A percentile compares a stretch with the other conserved stretches of the same genome.
Conservation (phyloP, 2,888 invertebrate genomes). For the Platypus cylindrus region DNA sequence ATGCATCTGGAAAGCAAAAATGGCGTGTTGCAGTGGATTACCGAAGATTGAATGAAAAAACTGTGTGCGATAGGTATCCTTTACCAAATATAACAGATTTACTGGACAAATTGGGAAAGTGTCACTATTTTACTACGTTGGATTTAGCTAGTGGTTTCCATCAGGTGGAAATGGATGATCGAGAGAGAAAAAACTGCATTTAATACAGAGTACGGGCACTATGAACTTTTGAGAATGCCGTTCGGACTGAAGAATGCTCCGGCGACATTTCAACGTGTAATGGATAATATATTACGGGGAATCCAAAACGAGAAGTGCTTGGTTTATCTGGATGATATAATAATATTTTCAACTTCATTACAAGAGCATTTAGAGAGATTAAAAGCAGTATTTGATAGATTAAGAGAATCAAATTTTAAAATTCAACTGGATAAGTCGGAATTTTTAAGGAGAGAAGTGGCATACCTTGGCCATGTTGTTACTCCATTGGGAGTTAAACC, state of each 20-base stretch:
- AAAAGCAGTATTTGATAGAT: constrained; percentile 12
- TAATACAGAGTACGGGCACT: constrained; percentile 18
- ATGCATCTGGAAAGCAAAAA: background rate
- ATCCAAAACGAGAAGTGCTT: constrained; percentile 17
- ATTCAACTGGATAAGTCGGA: constrained; percentile 16
- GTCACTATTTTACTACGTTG: constrained; percentile 20
- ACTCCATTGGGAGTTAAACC: constrained; percentile 13
- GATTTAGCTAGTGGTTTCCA: constrained; percentile 21
- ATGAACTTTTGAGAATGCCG: constrained; percentile 21
- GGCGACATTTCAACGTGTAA: constrained; percentile 20
- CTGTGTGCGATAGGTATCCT: constrained; percentile 23
- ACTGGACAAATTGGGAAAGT: constrained; percentile 23
- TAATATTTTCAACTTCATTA: constrained; percentile 21
- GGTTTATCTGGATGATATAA: constrained; percentile 11
- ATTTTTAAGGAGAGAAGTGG: constrained; percentile 14
- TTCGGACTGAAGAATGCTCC: constrained; percentile 21
- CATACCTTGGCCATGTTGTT: constrained; percentile 15
- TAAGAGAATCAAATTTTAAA: constrained; percentile 15
- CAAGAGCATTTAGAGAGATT: constrained; percentile 21
- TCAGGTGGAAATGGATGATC: constrained; percentile 18
- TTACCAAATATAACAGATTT: constrained; percentile 25
- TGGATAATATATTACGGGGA: constrained; percentile 20
- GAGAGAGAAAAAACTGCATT: constrained; percentile 22
- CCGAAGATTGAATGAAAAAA: background rate
- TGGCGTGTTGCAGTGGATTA: background rate